phyloP scores from a whole-genome alignment of 2,113 vertebrate species.

The Calonectris borealis region DNA sequence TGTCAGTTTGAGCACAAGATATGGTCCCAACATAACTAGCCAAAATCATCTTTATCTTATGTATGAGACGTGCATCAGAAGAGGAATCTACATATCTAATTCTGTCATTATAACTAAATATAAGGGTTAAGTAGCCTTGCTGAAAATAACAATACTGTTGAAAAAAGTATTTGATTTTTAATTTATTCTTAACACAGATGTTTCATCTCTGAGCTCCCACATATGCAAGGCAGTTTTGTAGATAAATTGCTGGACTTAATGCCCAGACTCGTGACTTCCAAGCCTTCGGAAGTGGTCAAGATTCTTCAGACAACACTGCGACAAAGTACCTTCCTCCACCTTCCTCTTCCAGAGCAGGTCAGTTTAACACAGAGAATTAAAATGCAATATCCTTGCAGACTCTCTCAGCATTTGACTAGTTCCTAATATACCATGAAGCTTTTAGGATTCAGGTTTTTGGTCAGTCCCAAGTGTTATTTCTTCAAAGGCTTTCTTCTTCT shows the following conservation, averaged over 20 bases:
- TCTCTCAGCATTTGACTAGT: background rate
- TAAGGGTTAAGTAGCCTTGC: background rate
- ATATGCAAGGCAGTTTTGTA: conserved; percentile 93
- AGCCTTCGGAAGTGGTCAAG: conserved; percentile 89
- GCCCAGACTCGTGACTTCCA: conserved; percentile 90
- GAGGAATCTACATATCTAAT: background rate
- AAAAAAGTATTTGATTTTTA: background rate
- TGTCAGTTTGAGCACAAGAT: background rate
- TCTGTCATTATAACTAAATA: background rate
- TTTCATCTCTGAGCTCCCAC: conserved; percentile 88
- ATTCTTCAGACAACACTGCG: conserved; percentile 91
- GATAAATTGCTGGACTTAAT: conserved; percentile 92
- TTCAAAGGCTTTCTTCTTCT: background rate
- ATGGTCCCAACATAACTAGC: background rate
- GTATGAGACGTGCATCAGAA: background rate
- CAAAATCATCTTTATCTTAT: background rate
- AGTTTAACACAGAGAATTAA: background rate
- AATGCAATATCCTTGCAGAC: background rate
- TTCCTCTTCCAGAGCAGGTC: conserved; percentile 90
- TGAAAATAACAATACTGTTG: background rate
- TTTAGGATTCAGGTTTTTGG: background rate
- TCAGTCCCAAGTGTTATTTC: background rate
- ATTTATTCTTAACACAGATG: conserved; percentile 70
- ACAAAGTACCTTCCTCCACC: conserved; percentile 88
- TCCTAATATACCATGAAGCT: background rate